These are phyloP conservation scores for Cichlasoma orientale DNA, from an alignment of 2,797 vertebrate species.

Conservation along the genomic window DNA sequence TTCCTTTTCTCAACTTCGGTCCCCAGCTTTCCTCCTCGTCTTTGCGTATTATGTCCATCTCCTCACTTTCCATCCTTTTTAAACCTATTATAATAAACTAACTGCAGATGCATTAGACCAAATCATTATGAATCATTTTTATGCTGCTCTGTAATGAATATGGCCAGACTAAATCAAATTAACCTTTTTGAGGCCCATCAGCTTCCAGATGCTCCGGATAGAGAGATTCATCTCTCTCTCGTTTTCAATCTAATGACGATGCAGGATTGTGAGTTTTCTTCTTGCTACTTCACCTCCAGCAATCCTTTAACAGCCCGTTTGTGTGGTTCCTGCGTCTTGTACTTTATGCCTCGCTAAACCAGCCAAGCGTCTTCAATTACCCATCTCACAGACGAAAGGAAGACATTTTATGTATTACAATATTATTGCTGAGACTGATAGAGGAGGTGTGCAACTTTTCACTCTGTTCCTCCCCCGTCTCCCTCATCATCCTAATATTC, in stretches of 20 bases:
- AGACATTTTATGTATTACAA: neutral
- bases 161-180: slow-evolving; percentile 47
- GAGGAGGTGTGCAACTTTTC: neutral
- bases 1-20: neutral
- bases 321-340: neutral
- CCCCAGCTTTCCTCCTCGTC: neutral
- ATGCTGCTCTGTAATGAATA: slow-evolving; percentile 51
- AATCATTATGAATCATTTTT: slow-evolving; percentile 47
- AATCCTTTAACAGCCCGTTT: neutral
- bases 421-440: neutral
- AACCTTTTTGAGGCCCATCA: slow-evolving; percentile 58
- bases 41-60: neutral
- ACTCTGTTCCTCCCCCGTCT: neutral
- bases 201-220: slow-evolving; percentile 47
- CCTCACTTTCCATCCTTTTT: slow-evolving; percentile 1
- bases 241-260: neutral
- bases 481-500: neutral
- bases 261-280: neutral
- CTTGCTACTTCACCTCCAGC: neutral
- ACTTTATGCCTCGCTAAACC: neutral
- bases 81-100: slow-evolving; percentile 33
- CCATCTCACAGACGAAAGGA: neutral
- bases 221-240: slow-evolving; percentile 27
- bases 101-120: slow-evolving; percentile 33
- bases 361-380: neutral